Base-by-base conservation (phyloP, 2,888 invertebrate species). In the Pseudanteris insignis region DNA sequence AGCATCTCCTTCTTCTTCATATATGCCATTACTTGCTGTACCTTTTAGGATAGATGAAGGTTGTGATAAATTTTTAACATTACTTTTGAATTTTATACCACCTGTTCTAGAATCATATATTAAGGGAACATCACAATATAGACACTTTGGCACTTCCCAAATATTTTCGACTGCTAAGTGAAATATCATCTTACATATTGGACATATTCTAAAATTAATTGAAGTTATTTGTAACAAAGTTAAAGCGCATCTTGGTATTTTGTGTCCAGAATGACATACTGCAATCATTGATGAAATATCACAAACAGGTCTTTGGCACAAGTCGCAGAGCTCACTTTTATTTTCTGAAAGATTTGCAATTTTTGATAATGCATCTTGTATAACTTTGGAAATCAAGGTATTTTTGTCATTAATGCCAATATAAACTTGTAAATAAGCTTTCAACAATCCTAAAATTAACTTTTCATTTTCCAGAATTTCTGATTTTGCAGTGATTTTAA, bases 221-320 rank as follows among this genome's bases (percentile, higher is more conserved):
- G 61, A 51, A 1, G 74, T 73, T 21, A 79, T 67, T 68, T 78
- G 79, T 11, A 77, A 65, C 3, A 77, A 64, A 6, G 77, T 78
- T 7, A 73, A 40, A 2, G 76, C 71, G 48, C 79, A 79, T 41
- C 80, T 70, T 1, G 76, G 70, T 24, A 79, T 60, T 30, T 71
- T 69, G 47, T 80, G 80, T 6, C 78, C 79, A 1, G 48, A 37
- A 0, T 75, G 65, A 57, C 80, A 80, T 2, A 54, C 58, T 1
- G 60, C 63, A 1, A 64, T 54, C 25, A 70, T 69, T 73, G 74
- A 76, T 0, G 75, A 68, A n/a, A 72, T 65, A 26, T 75, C 76
- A 3, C 63, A 68, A 34, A 79, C 68, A 1, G 60, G 25, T 44
- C 66, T 66, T 1, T 61, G 64, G 11, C 80, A 79, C 6, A 78